These are phyloP conservation scores for Pimpla rufipes DNA, from an alignment of 2,888 invertebrate genomes.

Conservation along the genomic window DNA sequence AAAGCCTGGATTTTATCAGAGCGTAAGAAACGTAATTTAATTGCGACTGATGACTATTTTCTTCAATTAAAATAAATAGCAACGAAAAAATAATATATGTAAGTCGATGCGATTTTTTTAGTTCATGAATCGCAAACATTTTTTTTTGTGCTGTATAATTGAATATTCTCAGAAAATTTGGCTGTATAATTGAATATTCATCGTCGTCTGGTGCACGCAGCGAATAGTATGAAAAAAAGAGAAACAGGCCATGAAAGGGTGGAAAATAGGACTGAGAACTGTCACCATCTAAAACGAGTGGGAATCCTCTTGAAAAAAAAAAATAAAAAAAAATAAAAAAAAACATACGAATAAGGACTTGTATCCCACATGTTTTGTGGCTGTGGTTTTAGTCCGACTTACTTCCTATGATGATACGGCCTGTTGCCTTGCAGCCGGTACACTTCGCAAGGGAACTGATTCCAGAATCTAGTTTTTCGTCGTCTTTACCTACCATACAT, in stretches of 20 bases:
- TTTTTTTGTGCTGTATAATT: too few relatives aligned
- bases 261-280: slow-evolving; percentile 75
- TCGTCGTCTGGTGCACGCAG: background rate
- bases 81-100: background rate
- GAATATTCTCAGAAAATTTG: background rate
- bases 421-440: slow-evolving; percentile 84
- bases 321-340: slow-evolving; percentile 66
- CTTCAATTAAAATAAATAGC: background rate
- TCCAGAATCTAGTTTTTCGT: slow-evolving; percentile 84
- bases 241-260: slow-evolving; percentile 55
- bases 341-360: slow-evolving; percentile 60
- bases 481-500: slow-evolving; percentile 85
- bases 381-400: slow-evolving; percentile 82
- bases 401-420: slow-evolving; percentile 85
- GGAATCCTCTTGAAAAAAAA: slow-evolving; percentile 71
- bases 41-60: slow-evolving; percentile 1
- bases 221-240: slow-evolving; percentile 27
- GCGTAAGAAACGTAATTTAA: background rate
- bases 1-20: slow-evolving; percentile 8
- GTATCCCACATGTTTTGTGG: slow-evolving; percentile 78
- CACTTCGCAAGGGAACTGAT: slow-evolving; percentile 84
- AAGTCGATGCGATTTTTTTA: background rate
- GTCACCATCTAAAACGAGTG: slow-evolving; percentile 79
- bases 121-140: slow-evolving; percentile 1
- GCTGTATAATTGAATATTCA: background rate